phyloP scores from a whole-genome alignment of 2,888 invertebrate species.

The Drosophila cognata region DNA sequence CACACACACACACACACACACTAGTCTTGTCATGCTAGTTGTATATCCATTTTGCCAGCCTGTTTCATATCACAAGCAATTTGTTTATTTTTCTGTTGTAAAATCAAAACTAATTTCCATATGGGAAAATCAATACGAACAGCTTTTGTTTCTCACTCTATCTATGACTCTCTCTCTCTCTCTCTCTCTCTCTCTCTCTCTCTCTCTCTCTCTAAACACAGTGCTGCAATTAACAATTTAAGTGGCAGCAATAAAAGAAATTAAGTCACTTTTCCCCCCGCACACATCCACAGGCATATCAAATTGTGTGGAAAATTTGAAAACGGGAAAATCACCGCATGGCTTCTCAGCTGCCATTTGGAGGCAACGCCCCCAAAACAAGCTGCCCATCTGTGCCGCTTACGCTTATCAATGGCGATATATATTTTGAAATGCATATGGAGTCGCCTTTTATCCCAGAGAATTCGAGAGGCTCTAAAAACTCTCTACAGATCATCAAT shows the following conservation, averaged over 20 bases:
- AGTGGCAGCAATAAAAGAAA: constrained; percentile 69
- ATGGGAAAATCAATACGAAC: constrained; percentile 54
- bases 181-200: neutral
- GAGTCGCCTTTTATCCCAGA: constrained; percentile 5
- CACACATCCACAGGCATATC: constrained; percentile 29
- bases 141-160: neutral
- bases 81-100: constrained; percentile 43
- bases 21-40: neutral
- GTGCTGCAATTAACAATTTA: constrained; percentile 67
- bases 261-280: constrained; percentile 43
- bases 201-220: constrained; percentile 5
- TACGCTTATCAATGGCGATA: constrained; percentile 23
- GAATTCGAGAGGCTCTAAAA: constrained; percentile 2
- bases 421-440: neutral
- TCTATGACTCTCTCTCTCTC: too few species aligned
- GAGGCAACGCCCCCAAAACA: neutral
- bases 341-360: constrained; percentile 37
- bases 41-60: constrained; percentile 21
- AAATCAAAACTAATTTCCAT: constrained; percentile 63
- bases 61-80: constrained; percentile 50
- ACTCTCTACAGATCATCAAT: constrained; percentile 41
- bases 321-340: constrained; percentile 48
- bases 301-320: constrained; percentile 48
- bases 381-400: neutral
- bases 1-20: constrained; percentile 4